Evolutionary conservation across 2,797 vertebrate species (phyloP).

Genomic region (Distichodus sexfasciatus): DNA sequence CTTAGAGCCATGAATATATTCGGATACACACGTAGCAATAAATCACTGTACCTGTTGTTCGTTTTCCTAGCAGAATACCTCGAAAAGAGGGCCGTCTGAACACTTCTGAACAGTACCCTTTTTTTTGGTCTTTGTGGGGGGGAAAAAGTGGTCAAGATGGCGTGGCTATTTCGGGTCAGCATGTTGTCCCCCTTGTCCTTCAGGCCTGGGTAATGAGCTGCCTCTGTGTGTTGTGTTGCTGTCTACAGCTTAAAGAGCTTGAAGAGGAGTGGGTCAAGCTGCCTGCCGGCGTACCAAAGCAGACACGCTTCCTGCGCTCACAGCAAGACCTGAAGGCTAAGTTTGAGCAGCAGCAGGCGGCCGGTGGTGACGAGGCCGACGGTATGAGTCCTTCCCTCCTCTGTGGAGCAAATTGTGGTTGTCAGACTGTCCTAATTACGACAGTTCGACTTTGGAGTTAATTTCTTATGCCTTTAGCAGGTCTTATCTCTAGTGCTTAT

Average conservation of each 20-base stretch:
- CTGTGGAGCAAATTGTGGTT: no score
- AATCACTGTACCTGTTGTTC: no score
- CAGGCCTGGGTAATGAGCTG: not conserved
- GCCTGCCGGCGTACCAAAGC: slow-evolving; percentile 81
- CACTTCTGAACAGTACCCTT: no score
- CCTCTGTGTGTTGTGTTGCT: not conserved
- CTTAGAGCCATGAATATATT: no score
- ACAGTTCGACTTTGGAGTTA: no score
- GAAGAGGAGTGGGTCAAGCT: slow-evolving; percentile 98
- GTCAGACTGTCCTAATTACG: no score
- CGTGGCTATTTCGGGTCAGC: not conserved
- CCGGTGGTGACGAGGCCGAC: slow-evolving; percentile 82
- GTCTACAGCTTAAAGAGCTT: slow-evolving; percentile 88
- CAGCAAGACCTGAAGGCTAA: slow-evolving; percentile 95
- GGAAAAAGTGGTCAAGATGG: not conserved
- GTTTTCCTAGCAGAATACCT: no score
- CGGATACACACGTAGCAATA: no score
- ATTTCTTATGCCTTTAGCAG: no score
- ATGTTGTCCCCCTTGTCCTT: not conserved
- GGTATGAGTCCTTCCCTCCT: slow-evolving; percentile 62
- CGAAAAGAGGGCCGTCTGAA: no score
- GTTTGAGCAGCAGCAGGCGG: slow-evolving; percentile 88
- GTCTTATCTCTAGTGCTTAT: no score
- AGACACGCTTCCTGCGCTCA: slow-evolving; percentile 90
- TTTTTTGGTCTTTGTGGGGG: not conserved